These are phyloP conservation scores for Phyto melanocephala DNA, from an alignment of 2,888 invertebrate genomes.

Conservation along the genomic window DNA sequence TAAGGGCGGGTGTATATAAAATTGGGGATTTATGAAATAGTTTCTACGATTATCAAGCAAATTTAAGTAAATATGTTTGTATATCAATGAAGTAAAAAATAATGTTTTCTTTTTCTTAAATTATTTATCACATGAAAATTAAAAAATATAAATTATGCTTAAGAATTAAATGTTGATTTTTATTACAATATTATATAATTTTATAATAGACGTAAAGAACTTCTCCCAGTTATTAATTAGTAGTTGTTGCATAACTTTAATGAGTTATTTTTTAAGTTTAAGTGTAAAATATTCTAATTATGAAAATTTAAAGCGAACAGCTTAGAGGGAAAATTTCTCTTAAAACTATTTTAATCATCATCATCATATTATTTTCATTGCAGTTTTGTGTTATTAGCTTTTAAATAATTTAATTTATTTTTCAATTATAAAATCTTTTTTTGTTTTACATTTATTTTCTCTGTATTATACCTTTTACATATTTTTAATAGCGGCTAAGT, in stretches of 20 bases:
- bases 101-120: no score
- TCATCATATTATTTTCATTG: slow-evolving; percentile 16
- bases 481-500: slow-evolving; percentile 21
- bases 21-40: slow-evolving; percentile 50
- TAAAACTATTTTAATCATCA: neutral
- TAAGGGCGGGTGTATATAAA: slow-evolving; percentile 66
- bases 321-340: neutral
- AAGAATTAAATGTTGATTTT: slow-evolving; percentile 66
- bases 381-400: slow-evolving; percentile 57
- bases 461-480: slow-evolving; percentile 38
- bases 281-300: neutral
- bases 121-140: neutral
- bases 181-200: no score
- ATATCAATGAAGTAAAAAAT: neutral
- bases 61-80: neutral
- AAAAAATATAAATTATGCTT: neutral
- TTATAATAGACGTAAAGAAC: no score
- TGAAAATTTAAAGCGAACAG: neutral
- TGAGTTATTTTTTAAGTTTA: neutral
- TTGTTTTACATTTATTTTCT: slow-evolving; percentile 7
- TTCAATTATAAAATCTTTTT: no score
- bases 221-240: slow-evolving; percentile 34
- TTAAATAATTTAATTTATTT: slow-evolving; percentile 59
- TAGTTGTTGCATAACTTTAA: neutral
- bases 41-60: slow-evolving; percentile 5